Percentiles rank a stretch among this genome's conserved stretches.
phyloP scores from a whole-genome alignment of 1,140 invertebrate species.

The Eueides isabella region DNA sequence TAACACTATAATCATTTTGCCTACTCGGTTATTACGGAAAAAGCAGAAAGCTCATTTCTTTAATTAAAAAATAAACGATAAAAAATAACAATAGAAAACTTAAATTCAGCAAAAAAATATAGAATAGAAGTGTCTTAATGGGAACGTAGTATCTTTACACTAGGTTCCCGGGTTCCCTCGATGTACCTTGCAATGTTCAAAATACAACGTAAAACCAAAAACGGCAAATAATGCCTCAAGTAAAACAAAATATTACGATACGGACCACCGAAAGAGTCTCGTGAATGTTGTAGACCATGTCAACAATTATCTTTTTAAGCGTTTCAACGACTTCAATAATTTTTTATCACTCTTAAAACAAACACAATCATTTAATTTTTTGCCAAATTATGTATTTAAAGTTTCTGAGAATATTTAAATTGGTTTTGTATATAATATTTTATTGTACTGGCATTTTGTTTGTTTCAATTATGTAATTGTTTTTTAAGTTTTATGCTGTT shows the following conservation, averaged over 20 bases:
- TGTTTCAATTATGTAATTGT: background rate
- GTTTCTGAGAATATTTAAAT: background rate
- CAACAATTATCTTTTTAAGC: slow-evolving; percentile 5
- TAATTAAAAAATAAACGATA: too few species aligned
- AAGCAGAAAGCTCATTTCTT: too few species aligned
- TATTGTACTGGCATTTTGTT: background rate
- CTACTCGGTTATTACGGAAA: too few species aligned
- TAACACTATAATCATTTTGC: too few species aligned
- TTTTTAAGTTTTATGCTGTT: background rate
- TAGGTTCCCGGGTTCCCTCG: too few species aligned
- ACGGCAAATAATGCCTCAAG: background rate
- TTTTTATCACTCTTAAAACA: slow-evolving; percentile 10
- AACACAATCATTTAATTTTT: slow-evolving; percentile 11
- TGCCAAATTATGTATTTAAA: slow-evolving; percentile 5
- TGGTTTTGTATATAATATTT: background rate
- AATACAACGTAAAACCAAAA: too few species aligned
- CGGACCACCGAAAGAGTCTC: background rate
- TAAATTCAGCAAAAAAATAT: too few species aligned
- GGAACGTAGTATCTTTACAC: too few species aligned
- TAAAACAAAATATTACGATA: background rate
- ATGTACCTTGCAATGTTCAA: too few species aligned
- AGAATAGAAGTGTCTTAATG: too few species aligned
- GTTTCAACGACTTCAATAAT: slow-evolving; percentile 1
- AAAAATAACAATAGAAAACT: too few species aligned
- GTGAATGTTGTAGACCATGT: background rate